A percentile compares a stretch with the other conserved stretches of the same genome.
These are phyloP conservation scores for Busseola fusca DNA, from an alignment of 2,888 invertebrate species.

Conservation along the genomic window DNA sequence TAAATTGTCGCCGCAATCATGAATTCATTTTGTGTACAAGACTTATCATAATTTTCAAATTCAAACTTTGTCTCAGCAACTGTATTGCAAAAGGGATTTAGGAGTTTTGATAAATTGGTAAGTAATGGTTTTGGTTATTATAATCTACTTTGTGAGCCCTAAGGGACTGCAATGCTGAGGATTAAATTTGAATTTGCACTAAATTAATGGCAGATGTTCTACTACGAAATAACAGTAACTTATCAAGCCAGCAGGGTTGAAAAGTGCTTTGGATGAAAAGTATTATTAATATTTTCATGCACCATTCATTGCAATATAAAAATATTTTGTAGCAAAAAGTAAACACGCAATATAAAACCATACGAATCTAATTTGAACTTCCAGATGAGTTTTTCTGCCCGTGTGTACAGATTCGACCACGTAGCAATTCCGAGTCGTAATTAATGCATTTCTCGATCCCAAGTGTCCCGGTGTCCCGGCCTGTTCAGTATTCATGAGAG, in stretches of 20 bases:
- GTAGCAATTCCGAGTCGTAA: conserved; percentile 61
- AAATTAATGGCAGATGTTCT: conserved; percentile 41
- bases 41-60: conserved; percentile 43
- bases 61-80: conserved; percentile 31
- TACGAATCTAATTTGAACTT: conserved; percentile 36
- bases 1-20: conserved; percentile 27
- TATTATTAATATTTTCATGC: conserved; percentile 5
- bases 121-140: conserved; percentile 51
- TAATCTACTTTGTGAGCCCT: conserved; percentile 38
- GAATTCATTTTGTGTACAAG: conserved; percentile 22
- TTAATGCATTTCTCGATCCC: conserved; percentile 66
- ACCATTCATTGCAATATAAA: background rate
- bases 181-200: conserved; percentile 50
- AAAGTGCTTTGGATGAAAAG: background rate
- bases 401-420: conserved; percentile 54
- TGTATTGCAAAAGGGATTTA: conserved; percentile 46
- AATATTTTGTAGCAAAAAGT: background rate
- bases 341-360: conserved; percentile 22
- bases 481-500: conserved; percentile 84
- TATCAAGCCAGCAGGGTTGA: conserved; percentile 6
- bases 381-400: conserved; percentile 36
- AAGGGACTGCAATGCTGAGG: conserved; percentile 29
- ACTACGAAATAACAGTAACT: conserved; percentile 25
- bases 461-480: conserved; percentile 62
- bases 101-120: conserved; percentile 46